Conservation (phyloP, 2,797 vertebrate genomes). For the Melanotaenia nigrans region DNA sequence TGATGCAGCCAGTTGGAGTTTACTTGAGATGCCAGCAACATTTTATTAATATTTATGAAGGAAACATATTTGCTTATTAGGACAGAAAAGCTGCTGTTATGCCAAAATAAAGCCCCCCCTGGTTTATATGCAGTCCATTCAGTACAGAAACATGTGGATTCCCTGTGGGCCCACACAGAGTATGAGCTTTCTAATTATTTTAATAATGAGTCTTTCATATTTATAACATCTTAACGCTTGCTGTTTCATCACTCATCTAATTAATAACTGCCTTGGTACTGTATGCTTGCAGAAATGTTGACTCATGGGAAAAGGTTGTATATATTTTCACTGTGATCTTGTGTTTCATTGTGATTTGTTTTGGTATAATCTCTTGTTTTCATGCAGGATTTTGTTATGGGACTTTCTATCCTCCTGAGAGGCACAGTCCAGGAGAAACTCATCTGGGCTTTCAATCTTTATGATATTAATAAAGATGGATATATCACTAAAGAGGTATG, state of each 20-base stretch:
- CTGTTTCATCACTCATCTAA: slow-evolving; percentile 43
- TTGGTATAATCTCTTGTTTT: slow-evolving; percentile 23
- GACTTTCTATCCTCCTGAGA: slow-evolving; percentile 96
- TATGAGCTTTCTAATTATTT: slow-evolving; percentile 51
- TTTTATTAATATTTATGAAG: slow-evolving; percentile 70
- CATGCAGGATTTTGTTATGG: slow-evolving; percentile 95
- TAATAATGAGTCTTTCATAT: slow-evolving; percentile 55
- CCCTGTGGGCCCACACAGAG: slow-evolving; percentile 25
- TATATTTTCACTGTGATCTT: not conserved
- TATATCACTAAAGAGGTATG: slow-evolving; percentile 98
- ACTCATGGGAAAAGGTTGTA: slow-evolving; percentile 7
- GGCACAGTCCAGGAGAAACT: slow-evolving; percentile 97
- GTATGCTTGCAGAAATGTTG: slow-evolving; percentile 8
- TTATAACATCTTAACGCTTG: slow-evolving; percentile 21
- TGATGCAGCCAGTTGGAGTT: slow-evolving; percentile 32
- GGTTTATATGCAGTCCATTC: slow-evolving; percentile 28
- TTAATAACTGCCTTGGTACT: slow-evolving; percentile 21
- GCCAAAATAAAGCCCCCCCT: slow-evolving; percentile 24
- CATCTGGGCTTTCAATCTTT: slow-evolving; percentile 99
- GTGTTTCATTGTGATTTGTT: not conserved
- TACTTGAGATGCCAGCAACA: slow-evolving; percentile 33
- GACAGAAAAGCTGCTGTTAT: slow-evolving; percentile 52
- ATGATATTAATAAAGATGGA: slow-evolving; percentile 99
- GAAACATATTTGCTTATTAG: slow-evolving; percentile 67
- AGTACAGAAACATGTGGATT: slow-evolving; percentile 10